Evolutionary conservation across 2,113 vertebrate species (phyloP), one percentile per base, ranked within the genome.

Genomic region (Delphinus delphis): DNA sequence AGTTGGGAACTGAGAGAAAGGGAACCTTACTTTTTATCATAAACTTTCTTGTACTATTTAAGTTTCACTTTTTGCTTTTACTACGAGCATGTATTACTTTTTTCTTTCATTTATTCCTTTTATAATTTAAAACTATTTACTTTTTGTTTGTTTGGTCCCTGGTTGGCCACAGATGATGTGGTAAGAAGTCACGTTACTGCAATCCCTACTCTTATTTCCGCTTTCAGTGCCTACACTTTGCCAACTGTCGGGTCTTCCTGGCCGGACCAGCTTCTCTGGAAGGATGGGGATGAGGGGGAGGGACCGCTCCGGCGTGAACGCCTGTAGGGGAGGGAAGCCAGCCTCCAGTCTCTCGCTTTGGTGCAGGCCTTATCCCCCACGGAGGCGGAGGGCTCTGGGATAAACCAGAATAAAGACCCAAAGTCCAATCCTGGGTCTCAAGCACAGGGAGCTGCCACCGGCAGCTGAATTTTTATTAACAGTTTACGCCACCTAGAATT

Each of bases 381-480:
- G 36, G 65, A 50, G 3, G 87, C 28, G 71, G 76, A 71, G 55
- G 95, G 74, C 85, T 95, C 68, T 97, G 95, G 93, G 88, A 91
- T 84, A 83, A 95, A 94, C 90, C 84, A 63, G 95, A 80, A 93
- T 87, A 95, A 73, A 97, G 95, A 91, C 84, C 68, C 85, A 82
- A 65, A 97, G 93, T 58, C 96, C 81, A 97, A 96, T 86, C 82
- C 84, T 94, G 95, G 77, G 76, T 97, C 62, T 85, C 62, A 94
- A 65, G 93, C 96, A 96, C 88, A 86, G 94, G 97, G 96, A 96
- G 96, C 96, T 97, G 79, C 96, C 82, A 92, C 95, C 79, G 91
- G 97, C 97, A 97, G 47, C 0, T 53, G 28, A 77, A 77, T 38
- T 77, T 53, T 18, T 71, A 53, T 53, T 79, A 23, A 53, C 23